phyloP scores from a whole-genome alignment of 2,888 invertebrate species.

The Phengaris alcon region DNA sequence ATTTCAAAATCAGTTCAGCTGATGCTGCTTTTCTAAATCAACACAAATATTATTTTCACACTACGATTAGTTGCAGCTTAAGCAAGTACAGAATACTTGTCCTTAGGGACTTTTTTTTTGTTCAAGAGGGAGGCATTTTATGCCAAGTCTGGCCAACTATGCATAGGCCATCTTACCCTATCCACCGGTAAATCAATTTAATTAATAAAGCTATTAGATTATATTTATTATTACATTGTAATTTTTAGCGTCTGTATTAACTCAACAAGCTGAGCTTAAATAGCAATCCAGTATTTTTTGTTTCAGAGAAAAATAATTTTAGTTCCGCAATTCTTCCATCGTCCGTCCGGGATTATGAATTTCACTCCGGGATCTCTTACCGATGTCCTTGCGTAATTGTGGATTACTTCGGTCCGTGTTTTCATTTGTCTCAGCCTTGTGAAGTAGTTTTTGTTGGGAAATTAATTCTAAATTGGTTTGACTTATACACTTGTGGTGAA shows the following conservation, averaged over 20 bases:
- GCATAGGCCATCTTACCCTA: too few relatives aligned
- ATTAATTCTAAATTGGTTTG: constrained; percentile 33
- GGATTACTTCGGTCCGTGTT: constrained; percentile 68
- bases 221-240: too few relatives aligned
- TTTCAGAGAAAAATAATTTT: constrained; percentile 22
- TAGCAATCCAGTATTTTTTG: background rate
- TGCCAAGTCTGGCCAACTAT: too few relatives aligned
- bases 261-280: background rate
- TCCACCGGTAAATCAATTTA: too few relatives aligned
- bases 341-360: constrained; percentile 61
- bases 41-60: too few relatives aligned
- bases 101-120: too few relatives aligned
- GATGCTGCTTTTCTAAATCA: too few relatives aligned
- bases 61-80: too few relatives aligned
- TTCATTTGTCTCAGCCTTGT: constrained; percentile 56
- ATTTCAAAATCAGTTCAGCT: too few relatives aligned
- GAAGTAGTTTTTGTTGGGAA: constrained; percentile 27
- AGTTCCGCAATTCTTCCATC: constrained; percentile 20
- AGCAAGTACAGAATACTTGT: too few relatives aligned
- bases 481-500: constrained; percentile 3
- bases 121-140: too few relatives aligned
- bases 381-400: constrained; percentile 74
- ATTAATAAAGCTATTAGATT: too few relatives aligned
- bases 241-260: background rate
- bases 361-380: constrained; percentile 71